A percentile compares a stretch with the other conserved stretches of the same genome.
Evolutionary conservation across 30 jellyfish, hydroid and myxozoan genomes (phyloP).

Genomic region (Aurelia sp.): DNA sequence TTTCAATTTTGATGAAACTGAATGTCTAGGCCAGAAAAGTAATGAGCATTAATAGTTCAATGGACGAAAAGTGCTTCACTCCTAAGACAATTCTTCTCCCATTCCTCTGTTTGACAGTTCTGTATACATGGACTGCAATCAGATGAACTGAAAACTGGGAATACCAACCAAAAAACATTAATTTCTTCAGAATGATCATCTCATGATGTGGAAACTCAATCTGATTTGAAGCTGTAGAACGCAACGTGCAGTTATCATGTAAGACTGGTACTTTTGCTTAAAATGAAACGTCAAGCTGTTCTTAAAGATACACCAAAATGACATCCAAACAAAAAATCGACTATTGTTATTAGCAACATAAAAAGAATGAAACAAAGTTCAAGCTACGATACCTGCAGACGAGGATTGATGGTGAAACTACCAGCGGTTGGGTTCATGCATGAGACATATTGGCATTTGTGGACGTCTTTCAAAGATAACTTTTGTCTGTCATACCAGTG

Average conservation of each 20-base stretch:
- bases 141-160: background rate
- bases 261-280: no score
- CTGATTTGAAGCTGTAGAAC: background rate
- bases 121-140: background rate
- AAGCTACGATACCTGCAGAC: conserved; percentile 78
- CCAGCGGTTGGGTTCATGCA: conserved; percentile 99
- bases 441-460: conserved; percentile 97
- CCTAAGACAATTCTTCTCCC: no score
- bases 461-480: conserved; percentile 90
- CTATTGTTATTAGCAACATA: background rate
- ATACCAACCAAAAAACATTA: background rate
- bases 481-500: conserved; percentile 99
- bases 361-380: background rate
- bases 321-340: no score
- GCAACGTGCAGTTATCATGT: no score
- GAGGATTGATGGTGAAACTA: conserved; percentile 94
- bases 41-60: no score
- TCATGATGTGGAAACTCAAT: background rate
- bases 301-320: no score
- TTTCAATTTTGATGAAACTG: no score
- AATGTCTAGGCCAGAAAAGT: no score
- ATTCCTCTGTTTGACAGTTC: no score
- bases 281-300: no score
- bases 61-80: no score
- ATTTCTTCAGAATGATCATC: no score